Percentiles rank a stretch among this genome's conserved stretches.
These are phyloP conservation scores for Drosophila lacertosa DNA, from an alignment of 1,140 invertebrate species.

Conservation along the genomic window DNA sequence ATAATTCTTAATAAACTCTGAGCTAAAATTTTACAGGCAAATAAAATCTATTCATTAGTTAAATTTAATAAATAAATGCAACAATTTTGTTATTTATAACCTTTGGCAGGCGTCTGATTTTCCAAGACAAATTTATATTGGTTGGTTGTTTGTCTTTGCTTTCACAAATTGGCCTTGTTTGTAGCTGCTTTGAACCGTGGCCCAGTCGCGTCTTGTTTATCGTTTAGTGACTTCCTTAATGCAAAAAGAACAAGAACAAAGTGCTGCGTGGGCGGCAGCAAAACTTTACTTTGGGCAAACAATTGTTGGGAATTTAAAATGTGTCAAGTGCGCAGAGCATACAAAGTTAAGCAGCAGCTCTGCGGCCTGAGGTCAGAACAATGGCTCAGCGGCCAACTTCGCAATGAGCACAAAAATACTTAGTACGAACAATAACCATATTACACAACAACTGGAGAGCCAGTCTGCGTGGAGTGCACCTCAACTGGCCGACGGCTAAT, in stretches of 20 bases:
- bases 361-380: constrained; percentile 50
- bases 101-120: constrained; percentile 67
- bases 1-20: too few relatives aligned
- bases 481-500: constrained; percentile 55
- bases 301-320: constrained; percentile 67
- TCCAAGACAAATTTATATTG: constrained; percentile 45
- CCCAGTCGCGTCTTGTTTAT: constrained; percentile 31
- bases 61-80: too few relatives aligned
- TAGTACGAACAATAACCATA: constrained; percentile 59
- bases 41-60: too few relatives aligned
- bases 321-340: constrained; percentile 59
- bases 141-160: constrained; percentile 36
- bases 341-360: constrained; percentile 59
- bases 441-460: constrained; percentile 38
- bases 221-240: constrained; percentile 41
- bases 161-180: constrained; percentile 47
- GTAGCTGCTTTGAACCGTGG: constrained; percentile 43
- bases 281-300: constrained; percentile 41
- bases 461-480: constrained; percentile 3
- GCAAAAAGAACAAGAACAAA: constrained; percentile 6
- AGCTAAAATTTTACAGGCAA: too few relatives aligned
- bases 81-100: not conserved
- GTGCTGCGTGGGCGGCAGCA: constrained; percentile 37
- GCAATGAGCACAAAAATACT: constrained; percentile 71
- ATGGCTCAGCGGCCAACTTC: constrained; percentile 45